phyloP scores from a whole-genome alignment of 1,140 invertebrate species.

The Atopsyche davidsoni region DNA sequence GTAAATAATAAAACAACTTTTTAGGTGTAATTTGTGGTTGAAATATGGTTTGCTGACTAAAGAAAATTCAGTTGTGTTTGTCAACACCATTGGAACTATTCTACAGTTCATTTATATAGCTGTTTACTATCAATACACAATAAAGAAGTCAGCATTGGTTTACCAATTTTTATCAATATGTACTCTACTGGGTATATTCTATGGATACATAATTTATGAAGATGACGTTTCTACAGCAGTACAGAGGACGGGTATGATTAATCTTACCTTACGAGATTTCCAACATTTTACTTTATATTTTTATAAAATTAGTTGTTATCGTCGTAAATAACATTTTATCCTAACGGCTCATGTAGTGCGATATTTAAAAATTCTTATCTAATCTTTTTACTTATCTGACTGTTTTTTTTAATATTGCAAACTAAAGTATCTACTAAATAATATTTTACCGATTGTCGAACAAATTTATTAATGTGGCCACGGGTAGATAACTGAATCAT shows the following conservation, averaged over 20 bases:
- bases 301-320: constrained; percentile 26
- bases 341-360: background rate
- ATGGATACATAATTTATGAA: constrained; percentile 44
- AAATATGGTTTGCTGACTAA: constrained; percentile 61
- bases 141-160: constrained; percentile 50
- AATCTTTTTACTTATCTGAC: background rate
- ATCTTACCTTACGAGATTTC: background rate
- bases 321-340: background rate
- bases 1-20: constrained; percentile 27
- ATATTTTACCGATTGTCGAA: constrained; percentile 14
- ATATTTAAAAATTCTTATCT: background rate
- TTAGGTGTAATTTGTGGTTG: constrained; percentile 61
- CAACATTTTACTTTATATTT: constrained; percentile 25
- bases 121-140: constrained; percentile 57
- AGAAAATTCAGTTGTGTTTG: constrained; percentile 59
- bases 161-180: constrained; percentile 43
- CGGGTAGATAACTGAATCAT: too few relatives aligned
- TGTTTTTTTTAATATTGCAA: background rate
- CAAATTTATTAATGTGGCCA: background rate
- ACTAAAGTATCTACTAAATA: background rate
- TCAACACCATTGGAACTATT: constrained; percentile 61
- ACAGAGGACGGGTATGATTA: constrained; percentile 35
- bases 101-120: constrained; percentile 59
- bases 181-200: constrained; percentile 38
- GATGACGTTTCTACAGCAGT: constrained; percentile 32